Base-by-base conservation (phyloP, 2,797 vertebrate genomes). In the Syngnathus rostellatus region DNA sequence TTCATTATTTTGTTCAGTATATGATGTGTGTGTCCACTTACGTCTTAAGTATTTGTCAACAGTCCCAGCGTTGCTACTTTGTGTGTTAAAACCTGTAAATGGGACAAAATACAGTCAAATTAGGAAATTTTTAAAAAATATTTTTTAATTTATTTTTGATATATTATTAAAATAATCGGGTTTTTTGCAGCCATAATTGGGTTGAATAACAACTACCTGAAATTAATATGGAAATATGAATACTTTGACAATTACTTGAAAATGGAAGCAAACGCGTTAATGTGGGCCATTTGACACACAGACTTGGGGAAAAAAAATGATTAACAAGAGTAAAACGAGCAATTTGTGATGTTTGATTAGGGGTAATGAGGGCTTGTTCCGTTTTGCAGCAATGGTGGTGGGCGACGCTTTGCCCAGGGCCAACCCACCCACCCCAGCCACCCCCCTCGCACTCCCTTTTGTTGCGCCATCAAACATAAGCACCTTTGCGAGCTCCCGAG, bases 371-470 rank as follows among this genome's bases (percentile, higher is more conserved):
- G 87, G 85, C 84, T 81, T 72, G 83, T 85, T 83, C 86, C 81
- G 76, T 98, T 94, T 96, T 94, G 84, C 91, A 43, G 90, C 93
- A 94, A 93, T 38, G 6, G 2, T 19, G 55, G 92, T 93, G 94
- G 95, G 93, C 93, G 92, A 95, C 91, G 92, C 87, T 90, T 75
- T 73, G 31, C 31, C 55, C 55, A 92, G 92, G 94, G 93, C 94
- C 23, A 23, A 23, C 23, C 95, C 94, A 62, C 60, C 60, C 60
- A 62, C 60, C 14, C 39, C 41, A 62, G 41, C 41, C 60, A 89
- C 94, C 95, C 94, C 96, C 95, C 94, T 91, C 90, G 74, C 93
- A 93, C 93, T 95, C 93, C 93, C 97, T 92, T 95, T 97, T 97
- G 96, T 98, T 95, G 88, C 82, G 90, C 85, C 88, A 91, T 92